phyloP scores from a whole-genome alignment of 2,888 invertebrate species.

The Phaedon cochleariae region DNA sequence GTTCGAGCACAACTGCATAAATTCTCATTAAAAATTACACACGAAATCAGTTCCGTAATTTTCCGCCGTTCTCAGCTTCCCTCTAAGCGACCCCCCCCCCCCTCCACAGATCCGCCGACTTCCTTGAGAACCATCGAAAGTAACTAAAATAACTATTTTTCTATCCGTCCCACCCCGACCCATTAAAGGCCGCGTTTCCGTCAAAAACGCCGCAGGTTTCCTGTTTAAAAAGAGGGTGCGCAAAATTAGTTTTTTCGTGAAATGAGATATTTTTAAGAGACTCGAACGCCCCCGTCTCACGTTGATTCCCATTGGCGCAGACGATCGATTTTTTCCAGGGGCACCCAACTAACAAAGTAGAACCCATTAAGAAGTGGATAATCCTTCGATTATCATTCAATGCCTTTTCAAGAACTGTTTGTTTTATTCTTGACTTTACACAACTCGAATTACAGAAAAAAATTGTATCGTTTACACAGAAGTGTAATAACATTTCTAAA shows the following conservation, averaged over 20 bases:
- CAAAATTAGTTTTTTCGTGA: constrained; percentile 56
- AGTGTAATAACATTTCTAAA: no score
- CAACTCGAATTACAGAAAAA: no score
- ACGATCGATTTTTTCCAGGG: not conserved
- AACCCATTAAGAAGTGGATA: no score
- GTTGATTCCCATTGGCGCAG: not conserved
- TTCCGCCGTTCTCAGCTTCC: constrained; percentile 17
- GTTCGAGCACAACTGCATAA: not conserved
- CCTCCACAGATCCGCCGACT: constrained; percentile 33
- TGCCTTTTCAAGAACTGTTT: no score
- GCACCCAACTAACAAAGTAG: not conserved
- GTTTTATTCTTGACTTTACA: no score
- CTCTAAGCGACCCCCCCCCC: constrained; percentile 17
- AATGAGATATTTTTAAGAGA: constrained; percentile 56
- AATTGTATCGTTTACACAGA: no score
- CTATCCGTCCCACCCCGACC: constrained; percentile 30
- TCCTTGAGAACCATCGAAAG: constrained; percentile 41
- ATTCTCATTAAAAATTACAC: not conserved
- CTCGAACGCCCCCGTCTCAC: constrained; percentile 36
- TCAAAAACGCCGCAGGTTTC: constrained; percentile 51
- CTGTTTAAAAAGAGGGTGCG: constrained; percentile 56
- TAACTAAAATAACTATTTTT: constrained; percentile 43
- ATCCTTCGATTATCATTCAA: no score
- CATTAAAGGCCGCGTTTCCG: constrained; percentile 48
- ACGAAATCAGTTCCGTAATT: constrained; percentile 21